A percentile compares a stretch with the other conserved stretches of the same genome.
Conservation (phyloP, 1,140 invertebrate species). For the Pemphigus obesinymphae region DNA sequence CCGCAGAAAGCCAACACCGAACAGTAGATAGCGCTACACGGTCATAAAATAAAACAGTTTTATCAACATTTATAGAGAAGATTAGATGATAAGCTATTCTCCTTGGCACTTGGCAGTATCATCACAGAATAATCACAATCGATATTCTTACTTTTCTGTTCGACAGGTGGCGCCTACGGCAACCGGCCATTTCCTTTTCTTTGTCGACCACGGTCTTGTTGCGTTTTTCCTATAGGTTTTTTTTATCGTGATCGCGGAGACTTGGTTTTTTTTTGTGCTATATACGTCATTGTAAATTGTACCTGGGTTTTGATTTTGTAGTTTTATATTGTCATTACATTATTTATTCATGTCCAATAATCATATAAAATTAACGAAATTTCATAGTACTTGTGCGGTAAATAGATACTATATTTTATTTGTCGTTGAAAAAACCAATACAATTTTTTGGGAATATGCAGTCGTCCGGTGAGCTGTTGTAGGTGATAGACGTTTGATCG, state of each 20-base stretch:
- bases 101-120: not conserved
- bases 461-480: not conserved
- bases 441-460: not conserved
- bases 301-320: not conserved
- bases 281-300: too few species aligned
- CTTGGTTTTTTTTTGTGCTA: not conserved
- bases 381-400: not conserved
- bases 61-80: too few species aligned
- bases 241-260: too few species aligned
- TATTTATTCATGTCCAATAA: not conserved
- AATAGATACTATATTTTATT: not conserved
- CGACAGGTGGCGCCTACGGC: slow-evolving; percentile 16
- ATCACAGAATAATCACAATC: too few species aligned
- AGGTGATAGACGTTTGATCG: not conserved
- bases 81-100: not conserved
- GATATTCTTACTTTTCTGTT: slow-evolving; percentile 3
- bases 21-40: too few species aligned
- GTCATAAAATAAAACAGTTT: too few species aligned
- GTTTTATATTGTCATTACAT: not conserved
- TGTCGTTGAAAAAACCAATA: not conserved
- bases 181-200: slow-evolving; percentile 39
- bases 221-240: not conserved
- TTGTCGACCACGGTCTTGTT: not conserved
- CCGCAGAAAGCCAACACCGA: too few species aligned
- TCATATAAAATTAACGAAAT: not conserved